These are phyloP conservation scores for Paradoxurus hermaphroditus DNA, from an alignment of 2,113 vertebrate genomes.

Conservation along the genomic window DNA sequence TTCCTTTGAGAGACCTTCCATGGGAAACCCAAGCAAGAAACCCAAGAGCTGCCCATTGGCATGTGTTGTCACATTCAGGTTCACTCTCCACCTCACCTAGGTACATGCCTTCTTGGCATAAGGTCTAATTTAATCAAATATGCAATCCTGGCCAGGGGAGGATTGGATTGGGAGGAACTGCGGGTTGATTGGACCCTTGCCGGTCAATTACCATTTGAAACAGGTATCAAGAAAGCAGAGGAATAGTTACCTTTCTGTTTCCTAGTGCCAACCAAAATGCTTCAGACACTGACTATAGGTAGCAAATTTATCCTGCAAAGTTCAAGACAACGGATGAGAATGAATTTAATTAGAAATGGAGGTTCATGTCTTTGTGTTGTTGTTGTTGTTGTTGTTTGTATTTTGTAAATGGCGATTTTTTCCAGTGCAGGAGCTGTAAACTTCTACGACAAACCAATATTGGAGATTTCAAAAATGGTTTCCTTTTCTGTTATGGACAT, in stretches of 20 bases:
- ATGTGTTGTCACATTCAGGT: slow-evolving; percentile 22
- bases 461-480: slow-evolving; percentile 4
- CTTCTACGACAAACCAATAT: background rate
- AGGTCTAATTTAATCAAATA: slow-evolving; percentile 53
- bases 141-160: background rate
- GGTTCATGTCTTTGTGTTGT: background rate
- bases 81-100: slow-evolving; percentile 40
- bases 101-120: slow-evolving; percentile 44
- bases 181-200: slow-evolving; percentile 4
- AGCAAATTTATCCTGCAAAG: slow-evolving; percentile 26
- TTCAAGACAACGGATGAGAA: slow-evolving; percentile 25
- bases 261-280: background rate
- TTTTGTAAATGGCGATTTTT: background rate
- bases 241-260: slow-evolving; percentile 38
- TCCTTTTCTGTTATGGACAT: background rate
- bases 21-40: slow-evolving; percentile 16
- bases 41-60: background rate
- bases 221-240: slow-evolving; percentile 10
- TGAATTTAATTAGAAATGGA: background rate
- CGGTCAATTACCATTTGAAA: slow-evolving; percentile 52
- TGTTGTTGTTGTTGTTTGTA: background rate
- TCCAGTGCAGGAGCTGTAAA: background rate
- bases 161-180: slow-evolving; percentile 20
- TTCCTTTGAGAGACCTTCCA: background rate
- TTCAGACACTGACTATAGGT: slow-evolving; percentile 27